Evolutionary conservation across 1,140 invertebrate genomes (phyloP).

Genomic region (Hirudo medicinalis): DNA sequence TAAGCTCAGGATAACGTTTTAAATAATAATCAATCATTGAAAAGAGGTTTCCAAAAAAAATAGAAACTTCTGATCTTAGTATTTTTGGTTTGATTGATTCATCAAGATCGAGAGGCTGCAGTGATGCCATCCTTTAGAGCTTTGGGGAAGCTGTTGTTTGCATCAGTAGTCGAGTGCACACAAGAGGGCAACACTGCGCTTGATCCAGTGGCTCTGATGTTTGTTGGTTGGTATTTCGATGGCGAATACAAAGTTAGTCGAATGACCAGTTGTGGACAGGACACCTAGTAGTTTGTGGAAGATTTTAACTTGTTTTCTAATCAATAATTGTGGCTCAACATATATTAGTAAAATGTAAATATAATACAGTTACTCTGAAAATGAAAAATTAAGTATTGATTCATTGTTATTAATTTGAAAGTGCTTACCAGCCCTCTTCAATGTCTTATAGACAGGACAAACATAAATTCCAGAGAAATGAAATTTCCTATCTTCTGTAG

Average conservation of each 20-base stretch:
- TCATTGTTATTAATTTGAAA: background rate
- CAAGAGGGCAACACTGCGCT: constrained; percentile 41
- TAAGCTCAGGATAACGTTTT: no score
- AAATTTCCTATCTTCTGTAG: constrained; percentile 32
- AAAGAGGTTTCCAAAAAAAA: no score
- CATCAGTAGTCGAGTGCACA: constrained; percentile 43
- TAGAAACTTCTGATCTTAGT: no score
- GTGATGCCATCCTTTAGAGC: no score
- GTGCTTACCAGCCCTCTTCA: constrained; percentile 39
- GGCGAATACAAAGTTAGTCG: constrained; percentile 43
- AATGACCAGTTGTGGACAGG: constrained; percentile 43
- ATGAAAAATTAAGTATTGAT: background rate
- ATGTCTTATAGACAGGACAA: constrained; percentile 43
- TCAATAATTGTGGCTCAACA: background rate
- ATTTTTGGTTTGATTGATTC: no score
- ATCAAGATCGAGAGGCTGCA: no score
- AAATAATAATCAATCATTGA: no score
- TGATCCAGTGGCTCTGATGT: constrained; percentile 41
- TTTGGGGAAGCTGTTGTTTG: no score
- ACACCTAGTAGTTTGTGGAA: constrained; percentile 31
- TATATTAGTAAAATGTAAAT: background rate
- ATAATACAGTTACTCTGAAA: no score
- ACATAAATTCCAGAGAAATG: constrained; percentile 35
- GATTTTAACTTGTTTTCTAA: background rate
- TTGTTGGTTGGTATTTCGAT: constrained; percentile 39